Conservation (phyloP, 2,113 vertebrate genomes). For the Acrocephalus arundinaceus region DNA sequence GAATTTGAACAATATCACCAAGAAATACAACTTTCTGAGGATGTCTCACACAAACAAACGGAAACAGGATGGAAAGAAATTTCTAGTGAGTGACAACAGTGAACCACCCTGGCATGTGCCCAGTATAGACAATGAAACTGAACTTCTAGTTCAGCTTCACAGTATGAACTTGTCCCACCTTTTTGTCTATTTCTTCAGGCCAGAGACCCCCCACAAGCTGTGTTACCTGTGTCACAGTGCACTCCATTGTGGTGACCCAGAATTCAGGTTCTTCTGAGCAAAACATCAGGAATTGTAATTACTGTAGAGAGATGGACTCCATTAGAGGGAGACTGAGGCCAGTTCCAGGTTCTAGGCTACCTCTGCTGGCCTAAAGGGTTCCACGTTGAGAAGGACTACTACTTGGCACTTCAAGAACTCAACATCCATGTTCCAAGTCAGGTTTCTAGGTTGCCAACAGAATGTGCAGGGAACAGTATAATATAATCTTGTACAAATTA, state of each 20-base stretch:
- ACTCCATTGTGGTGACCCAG: background rate
- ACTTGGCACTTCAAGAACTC: background rate
- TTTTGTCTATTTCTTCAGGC: background rate
- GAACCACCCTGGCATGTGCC: rapidly evolving
- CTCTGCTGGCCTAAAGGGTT: background rate
- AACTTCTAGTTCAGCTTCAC: background rate
- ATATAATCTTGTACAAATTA: background rate
- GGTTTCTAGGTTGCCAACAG: background rate
- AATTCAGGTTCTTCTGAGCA: background rate
- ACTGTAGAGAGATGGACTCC: background rate
- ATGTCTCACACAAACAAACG: background rate
- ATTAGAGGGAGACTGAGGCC: background rate
- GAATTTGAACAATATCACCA: background rate
- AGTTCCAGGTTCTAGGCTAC: background rate
- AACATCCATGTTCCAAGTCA: background rate
- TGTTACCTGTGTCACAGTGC: rapidly evolving
- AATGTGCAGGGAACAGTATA: background rate
- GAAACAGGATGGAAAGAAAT: background rate
- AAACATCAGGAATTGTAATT: background rate
- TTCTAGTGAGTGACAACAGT: background rate
- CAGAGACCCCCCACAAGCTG: background rate
- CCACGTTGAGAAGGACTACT: background rate
- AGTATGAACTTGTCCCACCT: background rate
- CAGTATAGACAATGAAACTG: background rate
- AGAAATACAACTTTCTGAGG: background rate